Base-by-base conservation (phyloP, 2,113 vertebrate species). In the Panthera tigris region DNA sequence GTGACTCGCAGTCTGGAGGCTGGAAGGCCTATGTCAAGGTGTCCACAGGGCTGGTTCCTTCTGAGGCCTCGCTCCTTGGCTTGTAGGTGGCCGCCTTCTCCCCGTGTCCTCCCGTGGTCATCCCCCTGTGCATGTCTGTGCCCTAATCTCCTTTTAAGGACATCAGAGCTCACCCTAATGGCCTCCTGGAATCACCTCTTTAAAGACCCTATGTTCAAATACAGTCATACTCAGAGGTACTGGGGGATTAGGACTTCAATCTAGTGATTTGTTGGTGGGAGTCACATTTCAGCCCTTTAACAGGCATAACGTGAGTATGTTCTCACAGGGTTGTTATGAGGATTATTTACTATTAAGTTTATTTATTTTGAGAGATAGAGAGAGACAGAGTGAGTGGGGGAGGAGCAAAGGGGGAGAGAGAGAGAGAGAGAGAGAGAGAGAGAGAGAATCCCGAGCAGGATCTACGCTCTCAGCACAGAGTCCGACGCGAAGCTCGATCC, bases 11-110 rank as follows among this genome's bases (percentile, higher is more conserved):
- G 14, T 2, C 57, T 21, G 41, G 39, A 45, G 74, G 81, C 15
- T 25, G 7, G 19, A 50, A 2, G 8, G 13, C n/a, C 0, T 7
- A 16, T 39, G 0, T 7, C 31, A 1, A 6, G 76, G 36, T 0
- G 45, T 18, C 0, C 1, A 12, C 52, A 14, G 57, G 13, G 78
- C 5, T 52, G 61, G 61, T n/a, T 57, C 45, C 57, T 25, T 73
- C 52, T 7, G 18, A 76, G 55, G 57, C 21, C 12, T 9, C 21
- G 57, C 57, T 19, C 57, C 21, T 61, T 9, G 57, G 57, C 57
- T 23, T 0, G 41, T 1, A 25, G 52, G 13, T 0, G 8, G 69
- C 48, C 0, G 16, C 31, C 65, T 78, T 31, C n/a, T 36, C 15
- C 7, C 74, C 0, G 5, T 6, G 94, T 36, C 45, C 23, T 61